Evolutionary conservation across 2,888 invertebrate genomes (phyloP).

Genomic region (Gerris lacustris): DNA sequence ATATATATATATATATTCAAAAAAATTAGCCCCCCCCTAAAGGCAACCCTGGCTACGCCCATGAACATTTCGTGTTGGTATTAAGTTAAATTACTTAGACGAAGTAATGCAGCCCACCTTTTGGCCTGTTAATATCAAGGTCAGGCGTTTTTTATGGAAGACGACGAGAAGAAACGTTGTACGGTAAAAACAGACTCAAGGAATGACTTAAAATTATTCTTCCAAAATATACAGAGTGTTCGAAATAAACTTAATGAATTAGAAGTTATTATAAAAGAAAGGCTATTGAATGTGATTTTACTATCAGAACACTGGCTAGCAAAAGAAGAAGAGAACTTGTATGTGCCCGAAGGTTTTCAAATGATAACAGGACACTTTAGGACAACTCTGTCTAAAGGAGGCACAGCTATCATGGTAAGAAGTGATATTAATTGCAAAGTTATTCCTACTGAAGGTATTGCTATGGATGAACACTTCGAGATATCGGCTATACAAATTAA

Average conservation of each 20-base stretch:
- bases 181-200: not conserved
- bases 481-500: not conserved
- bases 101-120: not conserved
- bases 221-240: not conserved
- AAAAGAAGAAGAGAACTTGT: not conserved
- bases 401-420: not conserved
- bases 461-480: not conserved
- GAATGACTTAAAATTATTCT: not conserved
- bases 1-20: too few relatives aligned
- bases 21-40: too few relatives aligned
- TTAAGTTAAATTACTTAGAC: not conserved
- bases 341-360: too few relatives aligned
- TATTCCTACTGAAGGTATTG: not conserved
- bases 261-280: not conserved
- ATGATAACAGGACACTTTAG: too few relatives aligned
- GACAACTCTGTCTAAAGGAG: not conserved
- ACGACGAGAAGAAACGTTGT: not conserved
- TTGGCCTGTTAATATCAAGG: not conserved
- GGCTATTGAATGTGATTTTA: not conserved
- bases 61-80: not conserved
- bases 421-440: not conserved
- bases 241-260: not conserved
- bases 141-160: slow-evolving; percentile 1
- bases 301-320: not conserved
- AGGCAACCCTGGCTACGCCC: too few relatives aligned